Evolutionary conservation across 2,113 vertebrate species (phyloP).

Genomic region (Hassar affinis): DNA sequence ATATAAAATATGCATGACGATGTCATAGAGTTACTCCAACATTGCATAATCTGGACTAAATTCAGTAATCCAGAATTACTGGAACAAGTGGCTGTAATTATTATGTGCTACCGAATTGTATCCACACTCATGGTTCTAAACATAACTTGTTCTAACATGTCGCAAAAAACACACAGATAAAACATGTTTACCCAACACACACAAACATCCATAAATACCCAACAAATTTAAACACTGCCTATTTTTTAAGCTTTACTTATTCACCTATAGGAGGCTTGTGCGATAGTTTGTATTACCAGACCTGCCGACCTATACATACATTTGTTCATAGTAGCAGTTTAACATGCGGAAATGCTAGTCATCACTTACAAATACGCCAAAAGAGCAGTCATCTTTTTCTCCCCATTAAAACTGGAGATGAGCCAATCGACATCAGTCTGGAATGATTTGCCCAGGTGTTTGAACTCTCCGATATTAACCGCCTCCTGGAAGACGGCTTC

Average conservation of each 20-base stretch:
- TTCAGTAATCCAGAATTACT: not conserved
- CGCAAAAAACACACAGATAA: not conserved
- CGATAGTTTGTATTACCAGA: not conserved
- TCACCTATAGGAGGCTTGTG: not conserved
- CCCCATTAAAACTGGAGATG: not conserved
- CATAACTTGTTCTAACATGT: not conserved
- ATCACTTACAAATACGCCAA: not conserved
- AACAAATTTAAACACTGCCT: not conserved
- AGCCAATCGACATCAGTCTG: not conserved
- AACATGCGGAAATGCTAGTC: not conserved
- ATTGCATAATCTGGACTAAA: constrained; percentile 32
- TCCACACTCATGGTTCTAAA: not conserved
- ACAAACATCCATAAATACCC: not conserved
- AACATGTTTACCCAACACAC: not conserved
- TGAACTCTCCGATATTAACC: too few relatives aligned
- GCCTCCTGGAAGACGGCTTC: not conserved
- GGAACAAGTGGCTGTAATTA: not conserved
- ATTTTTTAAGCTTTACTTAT: not conserved
- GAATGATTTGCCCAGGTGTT: not conserved
- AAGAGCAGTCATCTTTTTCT: not conserved
- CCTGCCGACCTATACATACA: not conserved
- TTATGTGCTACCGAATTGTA: not conserved
- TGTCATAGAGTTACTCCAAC: not conserved
- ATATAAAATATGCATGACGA: constrained; percentile 17
- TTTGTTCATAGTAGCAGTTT: not conserved